Base-by-base conservation (phyloP, 2,888 invertebrate species). In the Acanthopleura granulata region DNA sequence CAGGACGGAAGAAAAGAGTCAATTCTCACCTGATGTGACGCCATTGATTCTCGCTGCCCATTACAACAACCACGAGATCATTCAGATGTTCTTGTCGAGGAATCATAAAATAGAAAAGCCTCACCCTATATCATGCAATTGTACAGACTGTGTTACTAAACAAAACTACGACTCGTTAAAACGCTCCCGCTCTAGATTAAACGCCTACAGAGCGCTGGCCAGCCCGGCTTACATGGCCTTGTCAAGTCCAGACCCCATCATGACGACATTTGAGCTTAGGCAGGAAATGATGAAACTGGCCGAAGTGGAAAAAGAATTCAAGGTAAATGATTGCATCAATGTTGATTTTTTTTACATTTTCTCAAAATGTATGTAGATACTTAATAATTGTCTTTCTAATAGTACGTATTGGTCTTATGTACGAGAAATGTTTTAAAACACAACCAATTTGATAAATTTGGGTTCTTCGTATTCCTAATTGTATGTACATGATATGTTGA, bases 171-270 rank as follows among this genome's bases (percentile, higher is more conserved):
- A 89, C 75, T 90, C 90, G 3, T 80, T 91, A 40, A 89, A 90
- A 77, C 72, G 89, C 74, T 89, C 93, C 79, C 92, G 93, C 78
- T 91, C 93, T 16, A 91, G 94, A 0, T 87, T 95, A 49, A 93
- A 93, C 76, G 90, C 93, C 27, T 94, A 94, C 87, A 91, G 92
- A 74, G 94, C 94, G 0, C 91, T 94, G 49, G 91, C 93, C 16
- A 94, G 94, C 82, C 94, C 94, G 0, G 93, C 93, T 0, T 95
- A 94, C 87, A 93, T 95, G 85, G 93, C 94, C 73, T 93, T 94
- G 78, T 93, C 93, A 0, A 91, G 92, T 6, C 91, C 93, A 11
- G 95, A 95, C 88, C 94, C 95, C 0, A 93, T 95, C 78, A 91
- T 94, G 81, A 91, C 92, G 15, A 93, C 94, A 0, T 94, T 95